Evolutionary conservation across 2,113 vertebrate species (phyloP), one percentile per base, ranked within the genome.

Genomic region (Euleptes europaea): DNA sequence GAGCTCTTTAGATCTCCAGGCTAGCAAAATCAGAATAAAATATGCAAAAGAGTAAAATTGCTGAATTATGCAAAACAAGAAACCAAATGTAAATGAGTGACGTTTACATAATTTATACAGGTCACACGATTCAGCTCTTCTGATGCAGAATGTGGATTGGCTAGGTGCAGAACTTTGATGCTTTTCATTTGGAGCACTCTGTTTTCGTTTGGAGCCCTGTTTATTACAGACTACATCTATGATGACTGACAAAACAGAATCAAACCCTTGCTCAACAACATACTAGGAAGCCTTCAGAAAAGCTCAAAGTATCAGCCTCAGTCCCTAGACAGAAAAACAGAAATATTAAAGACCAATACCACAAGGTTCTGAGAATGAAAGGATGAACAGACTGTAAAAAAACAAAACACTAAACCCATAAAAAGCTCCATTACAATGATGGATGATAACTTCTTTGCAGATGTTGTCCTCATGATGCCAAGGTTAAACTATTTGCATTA

Each of bases 401-500:
- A 44, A 44, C 44, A 44, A 44, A 4, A 81, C 14, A 60, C 3
- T 26, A 74, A 65, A 7, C 70, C 31, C 67, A 70, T 70, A 35
- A 65, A 83, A 75, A 49, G 44, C 44, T 33, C 42, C 21, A 21
- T 67, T 51, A 38, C 47, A 38, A 69, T n/a, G 42, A 80, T 69
- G 82, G 63, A 23, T 83, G 31, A 26, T 49, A 31, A 31, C 85
- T 91, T 90, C 67, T 33, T 54, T 60, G 86, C 71, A 78, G n/a
- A 60, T 3, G 82, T 10, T n/a, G 54, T 7, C 31, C 1, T 12
- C 74, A 88, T 78, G 33, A 89, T 9, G 76, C 2, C 15, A 85
- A 78, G 49, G 76, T 69, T 63, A 77, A 38, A 84, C 38, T n/a
- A 5, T 19, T 73, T 85, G 13, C 66, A 33, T 67, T 82, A 33